phyloP scores from a whole-genome alignment of 2,113 vertebrate genomes.

The Etia nguti region DNA sequence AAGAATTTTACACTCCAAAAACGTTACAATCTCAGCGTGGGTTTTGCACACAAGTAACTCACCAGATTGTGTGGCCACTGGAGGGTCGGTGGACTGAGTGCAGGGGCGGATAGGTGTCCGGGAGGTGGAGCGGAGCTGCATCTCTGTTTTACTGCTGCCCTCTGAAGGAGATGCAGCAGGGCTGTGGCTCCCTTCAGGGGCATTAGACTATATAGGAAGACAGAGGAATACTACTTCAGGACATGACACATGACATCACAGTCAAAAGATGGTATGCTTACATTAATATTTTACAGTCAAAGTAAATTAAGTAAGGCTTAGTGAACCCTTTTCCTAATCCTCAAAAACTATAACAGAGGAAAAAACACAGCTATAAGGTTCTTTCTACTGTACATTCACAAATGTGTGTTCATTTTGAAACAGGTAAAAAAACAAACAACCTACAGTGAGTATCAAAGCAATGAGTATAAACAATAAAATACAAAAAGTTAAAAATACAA shows the following conservation, averaged over 20 bases:
- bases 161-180: slow-evolving; percentile 73
- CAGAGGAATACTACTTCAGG: slow-evolving; percentile 15
- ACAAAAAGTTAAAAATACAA: neutral
- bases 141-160: slow-evolving; percentile 62
- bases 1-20: neutral
- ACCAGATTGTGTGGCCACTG: slow-evolving; percentile 83
- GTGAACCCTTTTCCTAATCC: neutral
- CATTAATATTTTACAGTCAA: slow-evolving; percentile 11
- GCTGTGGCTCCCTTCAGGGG: slow-evolving; percentile 74
- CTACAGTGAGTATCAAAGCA: neutral
- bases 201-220: slow-evolving; percentile 57
- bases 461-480: neutral
- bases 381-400: neutral
- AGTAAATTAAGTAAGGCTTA: neutral
- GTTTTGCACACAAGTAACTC: slow-evolving; percentile 32
- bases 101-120: slow-evolving; percentile 63
- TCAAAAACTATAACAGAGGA: neutral
- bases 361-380: neutral
- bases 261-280: neutral
- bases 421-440: neutral
- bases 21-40: neutral
- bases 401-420: neutral
- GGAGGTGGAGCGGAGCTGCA: slow-evolving; percentile 64
- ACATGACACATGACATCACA: neutral
- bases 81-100: slow-evolving; percentile 76